Conservation (phyloP, 2,113 vertebrate genomes). For the Malurus cyaneus region DNA sequence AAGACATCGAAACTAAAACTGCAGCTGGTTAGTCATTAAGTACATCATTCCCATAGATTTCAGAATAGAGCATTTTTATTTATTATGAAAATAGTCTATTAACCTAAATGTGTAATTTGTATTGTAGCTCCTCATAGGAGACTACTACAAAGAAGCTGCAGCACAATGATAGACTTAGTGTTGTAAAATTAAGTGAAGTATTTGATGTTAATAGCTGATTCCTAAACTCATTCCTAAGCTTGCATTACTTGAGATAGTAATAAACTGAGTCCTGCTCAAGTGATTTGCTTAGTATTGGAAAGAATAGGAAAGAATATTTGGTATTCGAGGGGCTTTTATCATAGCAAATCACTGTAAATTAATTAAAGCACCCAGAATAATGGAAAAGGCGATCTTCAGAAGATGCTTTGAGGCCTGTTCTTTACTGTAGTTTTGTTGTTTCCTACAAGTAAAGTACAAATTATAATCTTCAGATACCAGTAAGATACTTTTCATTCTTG, state of each 20-base stretch:
- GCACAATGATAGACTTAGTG: not conserved
- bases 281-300: not conserved
- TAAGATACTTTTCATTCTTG: not conserved
- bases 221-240: not conserved
- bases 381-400: not conserved
- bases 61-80: not conserved
- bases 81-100: not conserved
- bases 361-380: not conserved
- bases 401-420: not conserved
- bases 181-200: not conserved
- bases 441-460: not conserved
- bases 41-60: not conserved
- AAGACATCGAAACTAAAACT: not conserved
- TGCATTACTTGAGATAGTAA: not conserved
- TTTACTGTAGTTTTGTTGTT: not conserved
- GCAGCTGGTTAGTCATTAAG: not conserved
- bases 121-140: not conserved
- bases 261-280: not conserved
- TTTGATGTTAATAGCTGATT: not conserved
- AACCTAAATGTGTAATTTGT: not conserved
- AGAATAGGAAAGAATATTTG: not conserved
- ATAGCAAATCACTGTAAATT: not conserved
- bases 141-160: not conserved
- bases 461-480: not conserved
- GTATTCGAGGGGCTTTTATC: not conserved